Base-by-base conservation (phyloP, 2,797 vertebrate species). In the Dryobates pubescens region DNA sequence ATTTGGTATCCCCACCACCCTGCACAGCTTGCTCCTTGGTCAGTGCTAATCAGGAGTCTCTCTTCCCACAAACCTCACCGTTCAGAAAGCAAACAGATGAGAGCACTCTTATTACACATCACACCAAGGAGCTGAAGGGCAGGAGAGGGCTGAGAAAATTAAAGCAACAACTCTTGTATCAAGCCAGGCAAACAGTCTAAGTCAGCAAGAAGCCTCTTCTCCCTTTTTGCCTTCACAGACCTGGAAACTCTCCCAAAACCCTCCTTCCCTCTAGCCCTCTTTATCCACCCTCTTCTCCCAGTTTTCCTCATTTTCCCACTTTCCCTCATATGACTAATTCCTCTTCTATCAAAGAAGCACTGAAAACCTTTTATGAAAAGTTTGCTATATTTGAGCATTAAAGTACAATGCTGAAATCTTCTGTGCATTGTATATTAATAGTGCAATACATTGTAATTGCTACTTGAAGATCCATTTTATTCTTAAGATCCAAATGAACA, bases 351-450 rank as follows among this genome's bases (percentile, higher is more conserved):
- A 43, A 62, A 86, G 32, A 8, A 41, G 22, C 41, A 76, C 34
- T 43, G 15, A 70, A 73, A 76, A 49, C 5, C 36, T 73, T 71
- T 20, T 51, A 30, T 51, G 38, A 53, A 86, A 86, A 78, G 6
- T 67, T 64, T 36, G n/a, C 34, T 71, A 2, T 19, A 87, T 64
- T 59, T 64, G 26, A 93, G 29, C 36, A 5, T 6, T 20, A 22
- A 24, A 81, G 11, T 9, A 51, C 43, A 67, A 53, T 6, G 27
- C 54, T 51, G 36, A 89, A 77, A 20, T 59, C 84, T 82, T 93
- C 89, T 38, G 26, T 58, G 69, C 43, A 59, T 72, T 90, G 51
- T 38, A 85, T 63, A 89, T 90, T 85, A 95, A 94, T 64, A 83
- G 72, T 2, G 23, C 90, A 87, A 87, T 82, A 65, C 7, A 53